Evolutionary conservation across 2,797 vertebrate genomes (phyloP).

Genomic region (Cyprinodon diabolis): DNA sequence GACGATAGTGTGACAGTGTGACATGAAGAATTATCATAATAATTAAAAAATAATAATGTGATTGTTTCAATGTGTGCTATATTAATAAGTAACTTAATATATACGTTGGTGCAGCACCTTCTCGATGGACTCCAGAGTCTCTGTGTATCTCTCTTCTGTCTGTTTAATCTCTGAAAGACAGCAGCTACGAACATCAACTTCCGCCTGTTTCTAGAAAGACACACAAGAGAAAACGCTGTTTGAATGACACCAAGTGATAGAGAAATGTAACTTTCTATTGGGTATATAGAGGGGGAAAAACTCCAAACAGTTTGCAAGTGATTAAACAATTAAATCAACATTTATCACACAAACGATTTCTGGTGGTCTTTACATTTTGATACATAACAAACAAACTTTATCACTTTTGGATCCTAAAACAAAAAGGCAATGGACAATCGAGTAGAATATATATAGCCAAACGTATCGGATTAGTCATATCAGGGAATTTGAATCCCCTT

Average conservation of each 20-base stretch:
- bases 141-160: constrained; percentile 96
- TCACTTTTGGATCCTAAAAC: background rate
- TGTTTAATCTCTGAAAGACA: constrained; percentile 94
- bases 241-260: background rate
- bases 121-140: constrained; percentile 85
- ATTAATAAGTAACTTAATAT: background rate
- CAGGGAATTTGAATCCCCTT: too few species aligned
- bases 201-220: constrained; percentile 83
- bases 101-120: constrained; percentile 75
- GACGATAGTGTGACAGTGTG: background rate
- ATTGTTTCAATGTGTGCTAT: background rate
- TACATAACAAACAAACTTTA: background rate
- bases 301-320: background rate
- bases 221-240: constrained; percentile 12
- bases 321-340: background rate
- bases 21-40: too few species aligned
- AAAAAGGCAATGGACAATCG: too few species aligned
- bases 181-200: constrained; percentile 90
- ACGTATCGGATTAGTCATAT: too few species aligned
- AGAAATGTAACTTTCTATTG: background rate
- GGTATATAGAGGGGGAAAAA: background rate
- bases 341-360: background rate
- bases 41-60: too few species aligned
- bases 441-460: too few species aligned
- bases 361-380: background rate